Evolutionary conservation across 2,113 vertebrate genomes (phyloP).

Genomic region (Siniperca chuatsi): DNA sequence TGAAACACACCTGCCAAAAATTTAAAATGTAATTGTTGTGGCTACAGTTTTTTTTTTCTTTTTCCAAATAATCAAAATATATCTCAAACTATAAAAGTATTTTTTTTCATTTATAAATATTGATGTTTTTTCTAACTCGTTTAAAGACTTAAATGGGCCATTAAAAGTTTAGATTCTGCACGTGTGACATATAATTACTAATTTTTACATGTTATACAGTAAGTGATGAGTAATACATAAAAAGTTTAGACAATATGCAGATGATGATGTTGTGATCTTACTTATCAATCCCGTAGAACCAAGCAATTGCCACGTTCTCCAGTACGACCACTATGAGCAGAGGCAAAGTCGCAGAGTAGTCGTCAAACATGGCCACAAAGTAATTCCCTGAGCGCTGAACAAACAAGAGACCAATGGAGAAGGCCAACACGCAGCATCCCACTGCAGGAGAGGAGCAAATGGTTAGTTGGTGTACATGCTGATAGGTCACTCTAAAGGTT

Average conservation of each 20-base stretch:
- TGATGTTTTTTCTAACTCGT: background rate
- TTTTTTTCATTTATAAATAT: background rate
- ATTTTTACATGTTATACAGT: background rate
- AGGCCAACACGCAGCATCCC: conserved; percentile 91
- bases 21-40: background rate
- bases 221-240: background rate
- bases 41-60: background rate
- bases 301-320: conserved; percentile 94
- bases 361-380: conserved; percentile 98
- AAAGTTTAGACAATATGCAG: background rate
- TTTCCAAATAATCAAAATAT: background rate
- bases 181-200: too few species aligned
- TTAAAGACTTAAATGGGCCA: background rate
- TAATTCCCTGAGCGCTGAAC: conserved; percentile 98
- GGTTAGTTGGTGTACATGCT: background rate
- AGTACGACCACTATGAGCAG: conserved; percentile 94
- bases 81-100: too few species aligned
- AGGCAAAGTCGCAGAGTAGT: conserved; percentile 96
- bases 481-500: background rate
- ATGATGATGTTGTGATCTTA: conserved; percentile 75
- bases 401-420: conserved; percentile 93
- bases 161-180: background rate
- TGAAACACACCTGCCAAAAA: background rate
- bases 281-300: conserved; percentile 96
- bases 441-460: conserved; percentile 82